Percentiles rank a stretch among this genome's conserved stretches.
Conservation (phyloP, 2,797 vertebrate species). For the Bradypodion pumilum region DNA sequence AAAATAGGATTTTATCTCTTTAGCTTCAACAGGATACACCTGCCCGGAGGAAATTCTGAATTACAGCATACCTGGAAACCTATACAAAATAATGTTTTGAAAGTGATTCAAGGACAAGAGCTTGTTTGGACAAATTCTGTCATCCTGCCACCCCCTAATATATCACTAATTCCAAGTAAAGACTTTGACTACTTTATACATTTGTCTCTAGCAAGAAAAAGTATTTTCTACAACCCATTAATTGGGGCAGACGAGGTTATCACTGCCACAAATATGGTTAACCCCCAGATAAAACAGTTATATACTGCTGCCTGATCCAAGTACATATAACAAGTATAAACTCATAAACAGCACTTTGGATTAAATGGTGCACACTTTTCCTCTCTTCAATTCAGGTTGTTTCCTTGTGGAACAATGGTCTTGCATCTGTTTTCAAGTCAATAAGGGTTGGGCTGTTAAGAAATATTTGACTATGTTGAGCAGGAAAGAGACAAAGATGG, state of each 20-base stretch:
- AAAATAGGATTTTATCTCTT: slow-evolving; percentile 2
- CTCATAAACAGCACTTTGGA: not conserved
- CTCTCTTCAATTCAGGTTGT: not conserved
- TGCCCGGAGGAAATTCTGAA: not conserved
- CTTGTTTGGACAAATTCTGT: slow-evolving; percentile 10
- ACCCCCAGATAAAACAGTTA: not conserved
- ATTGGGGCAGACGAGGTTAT: not conserved
- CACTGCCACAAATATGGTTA: not conserved
- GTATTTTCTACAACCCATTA: not conserved
- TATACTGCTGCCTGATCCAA: not conserved
- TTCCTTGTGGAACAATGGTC: not conserved
- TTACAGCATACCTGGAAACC: slow-evolving; percentile 16
- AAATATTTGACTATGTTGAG: not conserved
- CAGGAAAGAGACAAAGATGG: not conserved
- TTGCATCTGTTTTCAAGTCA: not conserved
- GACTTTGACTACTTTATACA: not conserved
- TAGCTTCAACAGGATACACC: not conserved
- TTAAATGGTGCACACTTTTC: not conserved
- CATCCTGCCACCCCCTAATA: not conserved
- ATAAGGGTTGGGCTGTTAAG: not conserved
- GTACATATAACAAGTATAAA: not conserved
- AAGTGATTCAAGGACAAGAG: slow-evolving; percentile 17
- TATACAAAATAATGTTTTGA: not conserved
- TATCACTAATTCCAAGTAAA: not conserved
- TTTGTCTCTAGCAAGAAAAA: slow-evolving; percentile 3